Evolutionary conservation across 1,140 invertebrate species (phyloP).

Genomic region (Pseudomyrmex gracilis): DNA sequence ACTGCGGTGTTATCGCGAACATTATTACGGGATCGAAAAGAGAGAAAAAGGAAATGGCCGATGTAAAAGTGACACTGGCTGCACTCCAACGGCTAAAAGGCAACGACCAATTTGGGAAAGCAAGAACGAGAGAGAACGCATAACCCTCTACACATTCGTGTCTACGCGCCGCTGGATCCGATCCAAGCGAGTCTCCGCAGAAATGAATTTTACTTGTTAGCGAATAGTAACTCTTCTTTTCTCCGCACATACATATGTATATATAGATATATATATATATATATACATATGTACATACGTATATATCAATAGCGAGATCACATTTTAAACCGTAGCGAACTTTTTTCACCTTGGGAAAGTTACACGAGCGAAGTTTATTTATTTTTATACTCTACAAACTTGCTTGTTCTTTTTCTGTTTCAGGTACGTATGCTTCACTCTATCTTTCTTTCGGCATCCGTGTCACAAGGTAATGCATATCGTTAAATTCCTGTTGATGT

Average conservation of each 20-base stretch:
- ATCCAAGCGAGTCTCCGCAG: slow-evolving; percentile 74
- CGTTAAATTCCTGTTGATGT: slow-evolving; percentile 34
- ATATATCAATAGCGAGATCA: background rate
- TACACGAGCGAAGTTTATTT: background rate
- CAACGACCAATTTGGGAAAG: slow-evolving; percentile 67
- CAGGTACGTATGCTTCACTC: slow-evolving; percentile 71
- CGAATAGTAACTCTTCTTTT: background rate
- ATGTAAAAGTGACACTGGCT: slow-evolving; percentile 70
- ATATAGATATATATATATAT: no score
- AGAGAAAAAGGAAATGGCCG: background rate
- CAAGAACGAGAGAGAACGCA: slow-evolving; percentile 48
- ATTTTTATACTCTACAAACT: background rate
- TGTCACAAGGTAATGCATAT: slow-evolving; percentile 58
- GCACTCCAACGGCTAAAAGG: slow-evolving; percentile 74
- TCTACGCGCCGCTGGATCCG: slow-evolving; percentile 72
- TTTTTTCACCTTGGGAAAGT: background rate
- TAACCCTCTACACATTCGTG: background rate
- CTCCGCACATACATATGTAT: background rate
- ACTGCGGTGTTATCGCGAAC: background rate
- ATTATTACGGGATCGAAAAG: slow-evolving; percentile 58
- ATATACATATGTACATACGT: no score
- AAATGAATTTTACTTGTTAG: slow-evolving; percentile 53
- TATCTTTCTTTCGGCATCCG: slow-evolving; percentile 52
- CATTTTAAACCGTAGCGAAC: slow-evolving; percentile 16
- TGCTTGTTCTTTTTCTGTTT: slow-evolving; percentile 65